These are phyloP conservation scores for Gulo gulo DNA, from an alignment of 2,113 vertebrate genomes.

Conservation along the genomic window DNA sequence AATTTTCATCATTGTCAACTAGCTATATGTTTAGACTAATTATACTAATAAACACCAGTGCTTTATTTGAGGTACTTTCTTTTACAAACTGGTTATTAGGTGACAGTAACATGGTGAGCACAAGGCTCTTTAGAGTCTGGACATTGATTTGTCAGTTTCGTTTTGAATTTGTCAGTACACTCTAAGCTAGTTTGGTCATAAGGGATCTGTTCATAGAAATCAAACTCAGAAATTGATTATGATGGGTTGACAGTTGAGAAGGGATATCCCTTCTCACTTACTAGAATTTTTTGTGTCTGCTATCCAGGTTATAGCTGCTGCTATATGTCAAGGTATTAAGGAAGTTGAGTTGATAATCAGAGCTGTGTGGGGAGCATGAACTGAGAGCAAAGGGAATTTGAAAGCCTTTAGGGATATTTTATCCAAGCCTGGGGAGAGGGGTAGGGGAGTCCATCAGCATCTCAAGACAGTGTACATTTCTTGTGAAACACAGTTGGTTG, in stretches of 20 bases:
- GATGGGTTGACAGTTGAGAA: neutral
- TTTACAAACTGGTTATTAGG: neutral
- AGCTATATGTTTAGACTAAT: neutral
- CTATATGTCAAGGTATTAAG: neutral
- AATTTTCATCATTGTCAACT: neutral
- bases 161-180: slow-evolving; percentile 18
- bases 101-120: neutral
- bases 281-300: neutral
- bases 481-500: neutral
- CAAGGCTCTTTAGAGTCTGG: neutral
- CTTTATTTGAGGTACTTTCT: neutral
- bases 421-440: neutral
- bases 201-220: neutral
- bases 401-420: slow-evolving; percentile 31
- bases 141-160: neutral
- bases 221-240: slow-evolving; percentile 19
- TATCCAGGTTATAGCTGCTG: neutral
- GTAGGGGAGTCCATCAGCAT: neutral
- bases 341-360: slow-evolving; percentile 44
- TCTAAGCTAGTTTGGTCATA: neutral
- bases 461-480: neutral
- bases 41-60: neutral
- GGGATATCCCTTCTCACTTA: neutral
- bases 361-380: slow-evolving; percentile 29
- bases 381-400: slow-evolving; percentile 39